Evolutionary conservation across 2,888 invertebrate genomes (phyloP).

Genomic region (Nomada ferruginata): DNA sequence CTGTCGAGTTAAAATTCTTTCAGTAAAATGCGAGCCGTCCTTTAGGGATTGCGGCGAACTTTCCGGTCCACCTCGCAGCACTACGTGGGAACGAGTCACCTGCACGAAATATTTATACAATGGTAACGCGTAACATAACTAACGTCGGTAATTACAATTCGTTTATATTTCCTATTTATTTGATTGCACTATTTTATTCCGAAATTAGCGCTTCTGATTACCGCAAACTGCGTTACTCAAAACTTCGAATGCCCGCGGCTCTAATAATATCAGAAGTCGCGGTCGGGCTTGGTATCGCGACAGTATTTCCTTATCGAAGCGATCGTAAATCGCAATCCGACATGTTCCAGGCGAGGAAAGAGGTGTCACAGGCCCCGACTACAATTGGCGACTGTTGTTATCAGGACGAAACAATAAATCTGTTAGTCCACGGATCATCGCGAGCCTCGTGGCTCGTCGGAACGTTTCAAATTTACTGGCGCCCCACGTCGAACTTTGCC

Average conservation of each 20-base stretch:
- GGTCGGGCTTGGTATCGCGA: conserved; percentile 33
- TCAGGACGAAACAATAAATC: conserved; percentile 65
- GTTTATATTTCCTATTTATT: neutral
- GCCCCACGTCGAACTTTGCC: conserved; percentile 43
- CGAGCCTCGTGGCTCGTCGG: conserved; percentile 36
- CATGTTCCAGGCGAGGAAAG: conserved; percentile 43
- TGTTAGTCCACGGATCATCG: conserved; percentile 60
- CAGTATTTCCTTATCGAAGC: conserved; percentile 72
- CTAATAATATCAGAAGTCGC: conserved; percentile 22
- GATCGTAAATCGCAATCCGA: conserved; percentile 70
- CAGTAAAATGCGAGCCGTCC: conserved; percentile 52
- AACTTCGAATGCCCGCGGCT: neutral
- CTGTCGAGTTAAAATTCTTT: conserved; percentile 55
- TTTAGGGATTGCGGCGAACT: conserved; percentile 43
- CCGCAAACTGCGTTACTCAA: neutral
- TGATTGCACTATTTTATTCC: neutral
- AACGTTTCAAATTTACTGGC: conserved; percentile 48
- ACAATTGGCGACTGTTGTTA: conserved; percentile 57
- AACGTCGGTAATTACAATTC: no score
- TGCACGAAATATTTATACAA: conserved; percentile 17
- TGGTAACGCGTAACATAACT: neutral
- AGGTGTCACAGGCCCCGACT: conserved; percentile 51
- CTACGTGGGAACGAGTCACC: conserved; percentile 27
- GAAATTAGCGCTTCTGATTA: neutral
- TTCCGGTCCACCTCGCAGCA: conserved; percentile 45